Percentiles rank a stretch among this genome's conserved stretches.
Conservation (phyloP, 2,888 invertebrate genomes). For the Monoplex corrugatus region DNA sequence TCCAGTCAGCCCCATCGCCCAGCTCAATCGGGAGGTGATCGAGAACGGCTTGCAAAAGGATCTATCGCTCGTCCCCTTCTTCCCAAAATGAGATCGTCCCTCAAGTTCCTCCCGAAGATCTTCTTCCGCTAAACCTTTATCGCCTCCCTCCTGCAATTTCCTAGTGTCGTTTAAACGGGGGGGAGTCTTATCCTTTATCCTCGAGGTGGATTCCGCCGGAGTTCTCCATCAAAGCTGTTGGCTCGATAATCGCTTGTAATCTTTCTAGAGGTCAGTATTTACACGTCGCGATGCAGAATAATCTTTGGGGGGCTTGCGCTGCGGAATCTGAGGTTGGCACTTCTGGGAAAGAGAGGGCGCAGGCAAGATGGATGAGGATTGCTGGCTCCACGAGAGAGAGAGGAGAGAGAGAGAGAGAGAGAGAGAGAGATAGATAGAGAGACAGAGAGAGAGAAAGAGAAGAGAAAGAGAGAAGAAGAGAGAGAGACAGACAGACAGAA, state of each 20-base stretch:
- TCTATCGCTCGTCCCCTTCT: not conserved
- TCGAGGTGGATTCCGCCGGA: too few species aligned
- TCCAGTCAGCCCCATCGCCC: not conserved
- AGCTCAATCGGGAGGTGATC: not conserved
- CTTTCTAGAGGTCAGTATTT: conserved; percentile 27
- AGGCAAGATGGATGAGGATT: not conserved
- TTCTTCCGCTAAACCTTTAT: not conserved
- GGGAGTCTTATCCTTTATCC: not conserved
- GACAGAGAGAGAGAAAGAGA: not conserved
- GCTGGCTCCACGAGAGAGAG: too few species aligned
- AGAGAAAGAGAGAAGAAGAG: too few species aligned
- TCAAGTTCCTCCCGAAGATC: not conserved
- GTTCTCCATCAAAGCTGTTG: conserved; percentile 2
- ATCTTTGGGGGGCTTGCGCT: not conserved
- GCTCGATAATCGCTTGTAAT: not conserved
- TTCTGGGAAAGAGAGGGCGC: not conserved
- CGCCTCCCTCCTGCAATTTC: not conserved
- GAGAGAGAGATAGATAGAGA: not conserved
- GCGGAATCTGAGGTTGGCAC: not conserved
- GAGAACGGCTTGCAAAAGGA: not conserved
- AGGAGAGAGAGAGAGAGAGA: not conserved
- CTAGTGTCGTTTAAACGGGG: not conserved
- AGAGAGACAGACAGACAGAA: too few species aligned
- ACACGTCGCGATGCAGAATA: not conserved
- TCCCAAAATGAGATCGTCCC: not conserved